phyloP scores from a whole-genome alignment of 2,888 invertebrate species.

The Drosophila acutilabella region DNA sequence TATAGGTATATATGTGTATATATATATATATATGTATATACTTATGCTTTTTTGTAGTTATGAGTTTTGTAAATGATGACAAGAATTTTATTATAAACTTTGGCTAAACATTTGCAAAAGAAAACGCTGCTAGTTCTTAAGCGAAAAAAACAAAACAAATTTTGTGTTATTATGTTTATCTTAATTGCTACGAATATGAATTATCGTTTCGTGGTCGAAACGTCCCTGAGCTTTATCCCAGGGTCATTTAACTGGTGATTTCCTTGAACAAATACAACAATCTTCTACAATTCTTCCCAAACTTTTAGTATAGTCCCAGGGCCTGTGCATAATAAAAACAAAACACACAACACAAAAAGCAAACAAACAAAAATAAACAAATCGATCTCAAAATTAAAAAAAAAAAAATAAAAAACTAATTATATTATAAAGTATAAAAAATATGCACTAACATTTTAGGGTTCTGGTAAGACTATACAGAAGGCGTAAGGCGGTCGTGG shows the following conservation, averaged over 20 bases:
- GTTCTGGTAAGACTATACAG: slow-evolving; percentile 42
- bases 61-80: slow-evolving; percentile 15
- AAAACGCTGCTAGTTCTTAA: slow-evolving; percentile 40
- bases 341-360: slow-evolving; percentile 17
- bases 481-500: slow-evolving; percentile 31
- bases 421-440: slow-evolving; percentile 44
- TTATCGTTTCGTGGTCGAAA: slow-evolving; percentile 43
- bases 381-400: slow-evolving; percentile 28
- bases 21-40: slow-evolving; percentile 5
- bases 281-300: slow-evolving; percentile 21
- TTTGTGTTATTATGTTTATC: slow-evolving; percentile 49
- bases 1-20: slow-evolving; percentile 4
- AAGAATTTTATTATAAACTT: slow-evolving; percentile 22
- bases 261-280: not conserved
- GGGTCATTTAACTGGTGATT: not conserved
- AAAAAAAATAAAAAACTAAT: slow-evolving; percentile 44
- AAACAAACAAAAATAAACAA: slow-evolving; percentile 45
- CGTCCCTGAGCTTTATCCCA: slow-evolving; percentile 10
- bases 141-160: slow-evolving; percentile 11
- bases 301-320: slow-evolving; percentile 29
- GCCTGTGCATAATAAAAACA: slow-evolving; percentile 28
- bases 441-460: slow-evolving; percentile 25
- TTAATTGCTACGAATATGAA: slow-evolving; percentile 39
- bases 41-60: slow-evolving; percentile 10
- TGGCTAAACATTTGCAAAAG: slow-evolving; percentile 48